Evolutionary conservation across 64 coral and sea anemone genomes (phyloP).

Genomic region (Astreopora myriophthalma): DNA sequence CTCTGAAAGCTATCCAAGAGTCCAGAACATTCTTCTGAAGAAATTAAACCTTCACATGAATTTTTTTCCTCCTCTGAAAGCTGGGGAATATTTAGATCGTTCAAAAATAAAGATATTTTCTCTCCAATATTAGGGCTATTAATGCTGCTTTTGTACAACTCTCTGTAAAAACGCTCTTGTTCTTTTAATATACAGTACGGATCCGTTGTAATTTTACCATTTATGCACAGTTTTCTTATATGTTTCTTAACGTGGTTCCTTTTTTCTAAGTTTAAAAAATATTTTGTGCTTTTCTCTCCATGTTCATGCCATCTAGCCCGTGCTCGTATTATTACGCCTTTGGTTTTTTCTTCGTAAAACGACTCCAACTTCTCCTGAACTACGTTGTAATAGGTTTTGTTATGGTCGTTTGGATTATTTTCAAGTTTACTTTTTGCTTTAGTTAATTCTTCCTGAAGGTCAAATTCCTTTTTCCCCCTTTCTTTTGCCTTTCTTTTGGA

Average conservation of each 20-base stretch:
- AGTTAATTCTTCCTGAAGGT: background rate
- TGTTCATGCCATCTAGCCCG: conserved; percentile 1
- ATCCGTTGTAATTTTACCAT: background rate
- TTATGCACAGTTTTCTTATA: background rate
- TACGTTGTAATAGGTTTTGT: background rate
- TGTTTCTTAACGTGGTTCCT: background rate
- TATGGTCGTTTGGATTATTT: background rate
- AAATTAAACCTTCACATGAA: background rate
- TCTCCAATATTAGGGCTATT: background rate
- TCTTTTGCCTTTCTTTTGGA: no score
- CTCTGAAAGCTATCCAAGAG: background rate
- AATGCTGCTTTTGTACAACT: conserved; percentile 2
- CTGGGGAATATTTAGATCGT: background rate
- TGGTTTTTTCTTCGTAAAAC: background rate
- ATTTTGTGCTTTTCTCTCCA: conserved; percentile 17
- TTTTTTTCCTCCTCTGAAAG: background rate
- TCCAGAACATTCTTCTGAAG: background rate
- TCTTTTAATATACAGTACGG: background rate
- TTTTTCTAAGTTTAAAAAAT: conserved; percentile 46
- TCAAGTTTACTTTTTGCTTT: background rate
- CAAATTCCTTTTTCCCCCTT: no score
- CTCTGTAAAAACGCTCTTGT: background rate
- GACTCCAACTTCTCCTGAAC: background rate
- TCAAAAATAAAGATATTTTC: background rate
- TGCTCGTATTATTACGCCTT: background rate